Evolutionary conservation across 1,140 invertebrate genomes (phyloP).

Genomic region (Heterodera carotae): DNA sequence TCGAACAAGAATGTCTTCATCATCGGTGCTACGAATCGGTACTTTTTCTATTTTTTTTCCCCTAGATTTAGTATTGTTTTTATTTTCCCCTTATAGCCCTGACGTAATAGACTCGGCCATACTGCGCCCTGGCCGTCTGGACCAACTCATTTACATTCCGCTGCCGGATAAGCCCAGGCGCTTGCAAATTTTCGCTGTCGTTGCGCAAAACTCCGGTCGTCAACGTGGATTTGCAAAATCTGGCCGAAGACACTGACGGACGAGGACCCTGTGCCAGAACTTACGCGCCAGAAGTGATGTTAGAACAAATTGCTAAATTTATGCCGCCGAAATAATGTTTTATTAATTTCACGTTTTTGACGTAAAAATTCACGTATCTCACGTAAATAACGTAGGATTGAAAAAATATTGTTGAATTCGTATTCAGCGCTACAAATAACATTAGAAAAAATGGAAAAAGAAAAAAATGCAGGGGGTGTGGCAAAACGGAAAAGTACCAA

Average conservation of each 20-base stretch:
- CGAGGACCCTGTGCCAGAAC: slow-evolving; percentile 96
- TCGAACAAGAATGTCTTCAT: slow-evolving; percentile 99
- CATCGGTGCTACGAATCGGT: slow-evolving; percentile 89
- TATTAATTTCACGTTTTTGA: too few relatives aligned
- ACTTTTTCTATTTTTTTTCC: too few relatives aligned
- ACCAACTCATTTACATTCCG: slow-evolving; percentile 99
- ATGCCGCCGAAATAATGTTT: too few relatives aligned
- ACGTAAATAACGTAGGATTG: too few relatives aligned
- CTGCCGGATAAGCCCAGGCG: slow-evolving; percentile 96
- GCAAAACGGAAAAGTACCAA: too few relatives aligned
- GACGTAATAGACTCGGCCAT: slow-evolving; percentile 99
- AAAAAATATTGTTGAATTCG: too few relatives aligned
- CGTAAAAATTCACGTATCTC: too few relatives aligned
- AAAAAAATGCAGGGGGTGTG: too few relatives aligned
- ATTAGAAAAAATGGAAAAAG: too few relatives aligned
- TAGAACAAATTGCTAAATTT: too few relatives aligned
- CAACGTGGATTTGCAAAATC: slow-evolving; percentile 85
- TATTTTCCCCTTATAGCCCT: slow-evolving; percentile 68
- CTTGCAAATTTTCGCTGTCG: slow-evolving; percentile 87
- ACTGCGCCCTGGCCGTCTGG: slow-evolving; percentile 91
- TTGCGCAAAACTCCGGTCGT: slow-evolving; percentile 94
- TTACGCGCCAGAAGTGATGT: slow-evolving; percentile 89
- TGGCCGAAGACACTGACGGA: slow-evolving; percentile 92
- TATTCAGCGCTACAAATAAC: too few relatives aligned
- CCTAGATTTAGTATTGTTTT: background rate